Evolutionary conservation across 2,797 vertebrate species (phyloP).

Genomic region (Leptoclinus maculatus): DNA sequence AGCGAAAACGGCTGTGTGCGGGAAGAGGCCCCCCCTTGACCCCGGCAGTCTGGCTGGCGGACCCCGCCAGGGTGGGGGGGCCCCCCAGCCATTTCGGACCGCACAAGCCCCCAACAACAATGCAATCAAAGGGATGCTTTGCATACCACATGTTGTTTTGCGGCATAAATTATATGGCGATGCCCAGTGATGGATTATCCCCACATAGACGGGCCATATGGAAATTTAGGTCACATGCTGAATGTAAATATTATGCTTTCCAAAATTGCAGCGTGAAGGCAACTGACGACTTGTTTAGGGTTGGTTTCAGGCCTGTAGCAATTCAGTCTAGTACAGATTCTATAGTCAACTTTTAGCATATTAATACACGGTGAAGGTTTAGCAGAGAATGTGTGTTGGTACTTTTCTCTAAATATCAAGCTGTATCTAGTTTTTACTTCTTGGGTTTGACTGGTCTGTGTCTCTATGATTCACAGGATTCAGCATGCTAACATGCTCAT

Average conservation of each 20-base stretch:
- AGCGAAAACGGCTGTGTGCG: slow-evolving; percentile 57
- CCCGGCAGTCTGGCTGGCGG: slow-evolving; percentile 69
- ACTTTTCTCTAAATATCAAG: not conserved
- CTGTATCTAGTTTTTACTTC: not conserved
- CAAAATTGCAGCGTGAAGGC: slow-evolving; percentile 31
- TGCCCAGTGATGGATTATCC: slow-evolving; percentile 69
- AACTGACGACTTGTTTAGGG: slow-evolving; percentile 25
- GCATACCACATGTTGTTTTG: slow-evolving; percentile 81
- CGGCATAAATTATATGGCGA: slow-evolving; percentile 70
- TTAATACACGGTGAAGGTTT: not conserved
- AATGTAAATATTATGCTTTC: slow-evolving; percentile 75
- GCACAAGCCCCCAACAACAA: slow-evolving; percentile 63
- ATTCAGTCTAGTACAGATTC: not conserved
- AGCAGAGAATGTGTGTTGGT: too few relatives aligned
- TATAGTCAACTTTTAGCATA: not conserved
- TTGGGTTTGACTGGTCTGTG: not conserved
- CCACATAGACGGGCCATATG: slow-evolving; percentile 54
- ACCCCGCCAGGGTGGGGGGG: slow-evolving; percentile 25
- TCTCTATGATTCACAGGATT: not conserved
- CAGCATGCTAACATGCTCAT: not conserved
- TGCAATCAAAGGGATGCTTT: slow-evolving; percentile 79
- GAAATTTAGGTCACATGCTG: slow-evolving; percentile 78
- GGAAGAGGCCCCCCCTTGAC: slow-evolving; percentile 66
- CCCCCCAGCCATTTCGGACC: slow-evolving; percentile 40
- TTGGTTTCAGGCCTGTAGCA: not conserved